Evolutionary conservation across 2,797 vertebrate species (phyloP).

Genomic region (Ctenosaura bakeri): DNA sequence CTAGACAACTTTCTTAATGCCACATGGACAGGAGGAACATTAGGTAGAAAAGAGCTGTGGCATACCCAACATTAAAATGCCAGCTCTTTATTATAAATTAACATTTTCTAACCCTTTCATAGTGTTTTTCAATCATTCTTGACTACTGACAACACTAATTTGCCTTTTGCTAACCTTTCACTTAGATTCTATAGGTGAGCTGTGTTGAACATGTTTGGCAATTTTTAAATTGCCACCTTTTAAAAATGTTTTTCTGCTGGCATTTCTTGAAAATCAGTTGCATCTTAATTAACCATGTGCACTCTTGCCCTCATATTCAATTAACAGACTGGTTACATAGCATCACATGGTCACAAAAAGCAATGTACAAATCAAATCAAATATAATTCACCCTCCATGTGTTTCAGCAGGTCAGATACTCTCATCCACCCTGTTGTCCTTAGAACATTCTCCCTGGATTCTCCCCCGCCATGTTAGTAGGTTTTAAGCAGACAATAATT

Average conservation of each 20-base stretch:
- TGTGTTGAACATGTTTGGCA: background rate
- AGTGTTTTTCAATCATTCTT: conserved; percentile 18
- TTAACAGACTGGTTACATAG: background rate
- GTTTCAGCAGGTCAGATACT: no score
- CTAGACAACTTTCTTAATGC: background rate
- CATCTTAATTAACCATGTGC: background rate
- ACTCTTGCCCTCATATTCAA: background rate
- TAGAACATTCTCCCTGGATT: no score
- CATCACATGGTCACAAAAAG: background rate
- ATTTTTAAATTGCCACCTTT: background rate
- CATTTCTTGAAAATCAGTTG: background rate
- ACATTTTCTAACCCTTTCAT: conserved; percentile 1
- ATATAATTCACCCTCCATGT: no score
- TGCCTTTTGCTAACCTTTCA: background rate
- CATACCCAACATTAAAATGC: background rate
- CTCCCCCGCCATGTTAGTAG: no score
- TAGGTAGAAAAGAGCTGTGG: background rate
- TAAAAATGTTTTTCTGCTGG: no score
- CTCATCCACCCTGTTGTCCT: no score
- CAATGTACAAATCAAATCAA: no score
- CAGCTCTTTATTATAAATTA: background rate
- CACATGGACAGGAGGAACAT: background rate
- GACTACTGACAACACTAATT: background rate
- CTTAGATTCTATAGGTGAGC: background rate
- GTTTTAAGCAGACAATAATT: no score